Percentiles rank a stretch among this genome's conserved stretches.
Evolutionary conservation across 2,797 vertebrate genomes (phyloP).

Genomic region (Xenops minutus): DNA sequence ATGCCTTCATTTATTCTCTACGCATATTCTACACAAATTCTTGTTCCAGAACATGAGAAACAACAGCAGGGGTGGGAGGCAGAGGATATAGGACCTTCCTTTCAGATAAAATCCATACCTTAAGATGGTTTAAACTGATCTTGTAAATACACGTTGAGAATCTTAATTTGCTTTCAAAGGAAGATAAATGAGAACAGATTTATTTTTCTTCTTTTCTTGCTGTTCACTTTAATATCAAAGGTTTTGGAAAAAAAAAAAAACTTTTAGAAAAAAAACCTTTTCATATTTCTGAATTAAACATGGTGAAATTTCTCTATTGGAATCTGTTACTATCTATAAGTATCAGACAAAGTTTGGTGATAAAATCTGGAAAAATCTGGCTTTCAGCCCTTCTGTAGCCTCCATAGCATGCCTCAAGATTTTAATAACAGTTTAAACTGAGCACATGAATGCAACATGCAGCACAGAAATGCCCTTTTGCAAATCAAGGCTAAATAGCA

Average conservation of each 20-base stretch:
- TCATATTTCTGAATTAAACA: background rate
- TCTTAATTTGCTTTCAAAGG: background rate
- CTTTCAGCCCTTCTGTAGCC: background rate
- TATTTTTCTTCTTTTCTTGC: background rate
- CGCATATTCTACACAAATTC: background rate
- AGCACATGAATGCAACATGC: background rate
- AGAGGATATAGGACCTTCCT: background rate
- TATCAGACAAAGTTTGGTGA: background rate
- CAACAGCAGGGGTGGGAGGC: background rate
- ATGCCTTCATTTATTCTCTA: background rate
- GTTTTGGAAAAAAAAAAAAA: background rate
- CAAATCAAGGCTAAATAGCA: background rate
- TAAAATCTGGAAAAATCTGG: background rate
- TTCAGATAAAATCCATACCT: background rate
- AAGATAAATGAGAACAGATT: background rate
- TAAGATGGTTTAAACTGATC: background rate
- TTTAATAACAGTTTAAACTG: background rate
- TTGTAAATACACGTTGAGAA: background rate
- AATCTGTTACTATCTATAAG: background rate
- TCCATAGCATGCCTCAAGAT: background rate
- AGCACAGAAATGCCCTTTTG: background rate
- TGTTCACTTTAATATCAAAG: background rate
- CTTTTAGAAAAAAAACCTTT: background rate
- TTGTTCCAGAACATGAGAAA: background rate
- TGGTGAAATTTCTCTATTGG: background rate